Base-by-base conservation (phyloP, 2,113 vertebrate genomes). In the Leucopsar rothschildi region DNA sequence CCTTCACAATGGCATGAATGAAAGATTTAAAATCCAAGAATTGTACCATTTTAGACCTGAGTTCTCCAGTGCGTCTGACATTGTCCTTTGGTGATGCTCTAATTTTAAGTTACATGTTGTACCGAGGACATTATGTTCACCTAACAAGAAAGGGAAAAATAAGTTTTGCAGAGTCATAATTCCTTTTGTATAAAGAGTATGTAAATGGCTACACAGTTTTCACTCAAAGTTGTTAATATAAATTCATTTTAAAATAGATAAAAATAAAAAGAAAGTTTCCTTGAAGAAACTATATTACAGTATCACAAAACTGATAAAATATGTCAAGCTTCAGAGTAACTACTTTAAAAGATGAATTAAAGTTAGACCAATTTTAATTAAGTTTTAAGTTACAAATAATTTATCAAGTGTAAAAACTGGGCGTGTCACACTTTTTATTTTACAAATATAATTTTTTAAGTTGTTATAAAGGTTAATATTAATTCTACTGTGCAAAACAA, bases 1-100 rank as follows among this genome's bases (percentile, higher is more conserved):
- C 79, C 80, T 92, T 94, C 90, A 81, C 25, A 76, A 64, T 94
- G 94, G 93, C 79, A 96, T 96, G 95, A 96, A 95, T 96, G 94
- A 97, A 97, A 92, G 90, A 88, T 86, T 92, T 90, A 49, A 93
- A 94, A 88, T 95, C 77, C 61, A 93, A 44, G 82, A 83, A 79
- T 73, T 7, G 8, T 83, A 71, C 35, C 0, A 0, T 40, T 88
- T 93, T 90, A 86, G 68, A 75, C 75, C 28, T 11, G 44, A 90
- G 52, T 92, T 95, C 69, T 78, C 37, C 64, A 78, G 7, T 15
- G 23, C 10, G 8, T 37, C 68, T 83, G 33, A 40, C 12, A 27
- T 57, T 88, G 88, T 82, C n/a, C 9, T 66, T 5, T 49, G 72
- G 31, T 94, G 72, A 79, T 49, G 72, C 42, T 2, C 4, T 81